Conservation (phyloP, 2,888 invertebrate genomes). For the Brenthis ino region DNA sequence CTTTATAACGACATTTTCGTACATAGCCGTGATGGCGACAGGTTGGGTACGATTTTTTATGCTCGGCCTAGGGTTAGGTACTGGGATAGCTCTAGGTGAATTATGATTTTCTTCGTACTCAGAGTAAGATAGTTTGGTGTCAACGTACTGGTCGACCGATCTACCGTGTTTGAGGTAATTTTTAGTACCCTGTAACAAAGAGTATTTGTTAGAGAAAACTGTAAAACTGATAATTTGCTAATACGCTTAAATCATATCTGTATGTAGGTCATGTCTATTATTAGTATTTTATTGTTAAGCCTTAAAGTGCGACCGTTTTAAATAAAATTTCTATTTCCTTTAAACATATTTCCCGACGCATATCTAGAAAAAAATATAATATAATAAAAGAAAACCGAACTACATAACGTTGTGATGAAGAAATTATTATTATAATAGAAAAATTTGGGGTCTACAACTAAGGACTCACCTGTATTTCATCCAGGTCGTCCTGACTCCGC, state of each 20-base stretch:
- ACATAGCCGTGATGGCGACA: constrained; percentile 87
- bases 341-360: too few species aligned
- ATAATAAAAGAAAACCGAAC: too few species aligned
- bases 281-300: too few species aligned
- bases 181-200: constrained; percentile 78
- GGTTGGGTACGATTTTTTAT: constrained; percentile 83
- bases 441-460: background rate
- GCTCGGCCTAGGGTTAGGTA: constrained; percentile 72
- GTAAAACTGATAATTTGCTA: too few species aligned
- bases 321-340: background rate
- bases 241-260: too few species aligned
- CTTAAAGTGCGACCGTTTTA: background rate
- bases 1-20: constrained; percentile 87
- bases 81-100: constrained; percentile 70
- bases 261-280: too few species aligned
- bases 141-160: constrained; percentile 90
- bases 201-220: constrained; percentile 19
- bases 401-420: background rate
- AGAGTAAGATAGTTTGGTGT: constrained; percentile 81
- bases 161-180: constrained; percentile 86
- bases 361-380: too few species aligned
- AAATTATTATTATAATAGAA: background rate
- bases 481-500: constrained; percentile 87
- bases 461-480: constrained; percentile 80
- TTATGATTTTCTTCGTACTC: constrained; percentile 80